Conservation (phyloP, 2,888 invertebrate genomes). For the Frankliniella fusca region DNA sequence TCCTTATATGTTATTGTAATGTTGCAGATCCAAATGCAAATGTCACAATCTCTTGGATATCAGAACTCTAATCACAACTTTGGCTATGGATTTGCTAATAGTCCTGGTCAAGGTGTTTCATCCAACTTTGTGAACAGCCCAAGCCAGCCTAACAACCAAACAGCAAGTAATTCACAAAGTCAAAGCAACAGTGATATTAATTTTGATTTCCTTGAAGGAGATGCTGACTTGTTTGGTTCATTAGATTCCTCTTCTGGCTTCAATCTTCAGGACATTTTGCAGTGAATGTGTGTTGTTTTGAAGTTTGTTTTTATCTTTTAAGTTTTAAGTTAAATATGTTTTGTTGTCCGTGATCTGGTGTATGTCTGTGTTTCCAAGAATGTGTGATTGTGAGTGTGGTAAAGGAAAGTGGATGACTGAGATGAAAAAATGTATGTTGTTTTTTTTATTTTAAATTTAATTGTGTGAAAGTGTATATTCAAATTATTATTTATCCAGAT, state of each 20-base stretch:
- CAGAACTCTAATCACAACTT: conserved; percentile 3
- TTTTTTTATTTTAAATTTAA: not conserved
- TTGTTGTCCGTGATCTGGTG: conserved; percentile 19
- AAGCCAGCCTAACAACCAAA: not conserved
- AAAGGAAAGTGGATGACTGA: not conserved
- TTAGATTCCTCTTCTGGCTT: conserved; percentile 70
- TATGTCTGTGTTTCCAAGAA: not conserved
- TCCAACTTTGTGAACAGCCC: not conserved
- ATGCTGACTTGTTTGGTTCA: conserved; percentile 77
- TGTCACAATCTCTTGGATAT: conserved; percentile 45
- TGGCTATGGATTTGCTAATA: conserved; percentile 45
- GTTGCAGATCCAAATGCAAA: conserved; percentile 52
- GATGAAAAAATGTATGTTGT: not conserved
- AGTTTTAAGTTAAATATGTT: conserved; percentile 9
- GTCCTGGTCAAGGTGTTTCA: conserved; percentile 41
- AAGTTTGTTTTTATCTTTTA: conserved; percentile 12
- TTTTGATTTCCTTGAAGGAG: conserved; percentile 44
- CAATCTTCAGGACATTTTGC: conserved; percentile 59
- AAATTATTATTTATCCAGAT: conserved; percentile 21
- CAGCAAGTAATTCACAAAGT: not conserved
- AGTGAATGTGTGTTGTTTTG: conserved; percentile 7
- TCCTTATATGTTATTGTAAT: conserved; percentile 34
- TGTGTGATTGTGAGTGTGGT: not conserved
- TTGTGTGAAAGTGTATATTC: not conserved
- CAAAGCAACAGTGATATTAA: conserved; percentile 40